Base-by-base conservation (phyloP, 2,113 vertebrate species). In the Indri indri region DNA sequence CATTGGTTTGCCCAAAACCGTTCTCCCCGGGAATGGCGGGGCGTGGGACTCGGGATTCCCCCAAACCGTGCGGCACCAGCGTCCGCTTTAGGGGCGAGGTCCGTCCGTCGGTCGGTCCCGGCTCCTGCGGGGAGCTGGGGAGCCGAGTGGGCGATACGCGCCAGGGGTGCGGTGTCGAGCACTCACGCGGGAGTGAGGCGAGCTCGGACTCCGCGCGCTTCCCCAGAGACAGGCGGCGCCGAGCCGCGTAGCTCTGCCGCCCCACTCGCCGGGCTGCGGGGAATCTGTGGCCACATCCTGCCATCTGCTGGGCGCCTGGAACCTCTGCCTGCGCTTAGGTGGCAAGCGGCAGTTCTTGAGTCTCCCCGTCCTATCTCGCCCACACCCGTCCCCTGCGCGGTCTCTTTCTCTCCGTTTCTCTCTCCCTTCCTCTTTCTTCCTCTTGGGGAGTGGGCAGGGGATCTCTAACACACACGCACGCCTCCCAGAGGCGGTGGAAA, bases 221-320 rank as follows among this genome's bases (percentile, higher is more conserved):
- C 8, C 37, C 1, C 20, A 30, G 61, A 27, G 27, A 3, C 2
- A 0, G 0, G 50, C 42, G 1, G 18, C 10, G 45, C 13, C 10
- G 1, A 2, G 23, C 2, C 0, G 9, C 10, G 40, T 30, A 8
- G 23, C 0, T 18, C n/a, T 2, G 6, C 80, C 0, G 3, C 68
- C 70, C 32, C 0, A 34, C 70, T 18, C n/a, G 0, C 79, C 27
- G 0, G 34, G 74, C 71, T 16, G 34, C 18, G 0, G 2, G 63
- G 10, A 2, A 63, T 94, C 80, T 59, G 34, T 47, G 88, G 81
- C 95, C 59, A 37, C 81, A 50, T 92, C 76, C 81, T 94, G 97
- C 97, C 97, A 92, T 85, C 97, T 98, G 94, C 97, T 77, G 97
- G 97, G 25, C 76, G 6, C 66, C 52, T 14, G 34, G 1, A 18